Evolutionary conservation across 2,888 invertebrate species (phyloP), one percentile per base, ranked within the genome.

Genomic region (Amiota mariae): DNA sequence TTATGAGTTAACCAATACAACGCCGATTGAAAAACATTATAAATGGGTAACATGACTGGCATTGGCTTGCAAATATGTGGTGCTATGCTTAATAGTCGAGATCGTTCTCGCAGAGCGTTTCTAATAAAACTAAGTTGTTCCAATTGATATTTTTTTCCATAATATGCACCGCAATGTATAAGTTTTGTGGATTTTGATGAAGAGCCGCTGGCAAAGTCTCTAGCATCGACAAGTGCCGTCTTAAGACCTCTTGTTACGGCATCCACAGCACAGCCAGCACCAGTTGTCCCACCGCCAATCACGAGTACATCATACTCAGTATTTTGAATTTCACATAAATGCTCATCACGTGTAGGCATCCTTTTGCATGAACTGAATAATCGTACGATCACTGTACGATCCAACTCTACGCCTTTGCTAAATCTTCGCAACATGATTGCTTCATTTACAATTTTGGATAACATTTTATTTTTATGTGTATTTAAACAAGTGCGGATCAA

Each of bases 141-240:
- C 0, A 51, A 6, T 59, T 70, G 71, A 67, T 77, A 76, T 24
- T 76, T 75, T 93, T 98, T 92, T 80, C 98, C 96, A 2, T 98
- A 98, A 87, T 98, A 98, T 91, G 89, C 97, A 97, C 98, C 98
- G 9, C 98, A 98, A 89, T 98, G 98, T 86, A 98, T 97, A 46
- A 98, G 92, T 90, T 98, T 98, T 0, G 98, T 98, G 86, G 96
- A 96, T 73, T 97, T 92, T 77, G 97, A 97, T 20, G 97, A 97
- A 0, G 93, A 93, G 51, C 98, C 98, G 75, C 97, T 96, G 2
- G 97, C 95, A 91, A 98, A 98, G 91, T 98, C 98, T 87, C 97
- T 97, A 51, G 94, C 93, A 90, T 98, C 98, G 2, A 98, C 94
- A 75, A 98, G 88, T 0, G 97, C 97, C 3, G 98, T 98, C 85